Conservation (phyloP, 2,888 invertebrate genomes). For the Macrosiphum euphorbiae region DNA sequence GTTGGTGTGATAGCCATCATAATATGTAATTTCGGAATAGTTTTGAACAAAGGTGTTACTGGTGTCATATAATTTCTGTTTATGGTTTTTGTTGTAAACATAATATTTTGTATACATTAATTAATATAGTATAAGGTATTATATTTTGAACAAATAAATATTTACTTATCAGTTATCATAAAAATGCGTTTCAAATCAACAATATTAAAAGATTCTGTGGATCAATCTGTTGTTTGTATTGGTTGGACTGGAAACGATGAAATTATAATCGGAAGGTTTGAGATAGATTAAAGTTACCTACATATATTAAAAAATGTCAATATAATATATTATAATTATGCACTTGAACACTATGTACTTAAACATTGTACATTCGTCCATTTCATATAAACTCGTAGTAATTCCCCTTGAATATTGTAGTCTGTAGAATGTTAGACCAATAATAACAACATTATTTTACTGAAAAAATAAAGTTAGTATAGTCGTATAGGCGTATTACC, state of each 20-base stretch:
- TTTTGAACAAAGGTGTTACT: background rate
- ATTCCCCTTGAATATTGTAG: background rate
- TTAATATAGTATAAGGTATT: background rate
- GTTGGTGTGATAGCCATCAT: background rate
- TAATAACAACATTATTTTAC: background rate
- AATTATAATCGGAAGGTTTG: slow-evolving; percentile 57
- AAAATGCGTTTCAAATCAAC: slow-evolving; percentile 62
- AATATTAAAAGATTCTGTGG: slow-evolving; percentile 22
- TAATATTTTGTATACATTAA: background rate
- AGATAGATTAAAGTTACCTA: background rate
- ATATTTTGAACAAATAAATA: background rate
- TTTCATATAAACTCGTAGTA: background rate
- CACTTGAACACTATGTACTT: background rate
- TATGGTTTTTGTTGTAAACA: background rate
- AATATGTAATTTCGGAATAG: background rate
- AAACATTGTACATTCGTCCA: no score
- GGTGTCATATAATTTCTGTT: background rate
- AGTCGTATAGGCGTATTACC: background rate
- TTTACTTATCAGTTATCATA: background rate
- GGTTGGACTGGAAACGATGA: slow-evolving; percentile 61
- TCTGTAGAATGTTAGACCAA: background rate
- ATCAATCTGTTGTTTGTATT: slow-evolving; percentile 40
- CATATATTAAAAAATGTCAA: background rate
- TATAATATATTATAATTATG: background rate
- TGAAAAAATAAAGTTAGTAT: no score